Conservation (phyloP, 2,797 vertebrate genomes). For the Acanthopagrus latus region DNA sequence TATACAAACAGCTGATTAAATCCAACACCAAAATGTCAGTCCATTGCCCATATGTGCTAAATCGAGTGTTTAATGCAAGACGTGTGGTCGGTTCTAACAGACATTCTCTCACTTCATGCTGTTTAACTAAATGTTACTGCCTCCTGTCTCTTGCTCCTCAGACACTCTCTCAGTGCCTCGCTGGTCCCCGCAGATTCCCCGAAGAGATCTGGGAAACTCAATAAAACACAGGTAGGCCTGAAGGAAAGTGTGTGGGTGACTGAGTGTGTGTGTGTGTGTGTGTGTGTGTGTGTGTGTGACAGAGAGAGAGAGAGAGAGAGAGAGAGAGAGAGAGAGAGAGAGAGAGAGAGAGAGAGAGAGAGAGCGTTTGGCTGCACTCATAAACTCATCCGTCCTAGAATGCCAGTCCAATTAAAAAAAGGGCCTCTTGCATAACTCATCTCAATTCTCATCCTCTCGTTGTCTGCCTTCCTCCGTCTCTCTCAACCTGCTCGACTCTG, state of each 20-base stretch:
- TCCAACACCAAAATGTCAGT: conserved; percentile 31
- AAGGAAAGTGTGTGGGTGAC: conserved; percentile 27
- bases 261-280: conserved; percentile 19
- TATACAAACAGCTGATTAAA: conserved; percentile 36
- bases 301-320: background rate
- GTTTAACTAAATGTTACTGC: background rate
- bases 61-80: conserved; percentile 14
- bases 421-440: conserved; percentile 56
- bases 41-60: background rate
- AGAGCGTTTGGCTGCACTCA: background rate
- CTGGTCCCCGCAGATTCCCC: conserved; percentile 99
- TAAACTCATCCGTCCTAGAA: conserved; percentile 26
- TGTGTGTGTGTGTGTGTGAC: conserved; percentile 26
- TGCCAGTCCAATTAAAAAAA: conserved; percentile 73
- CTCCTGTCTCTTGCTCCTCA: conserved; percentile 64
- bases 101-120: conserved; percentile 16
- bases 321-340: no score
- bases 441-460: conserved; percentile 27
- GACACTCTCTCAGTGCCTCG: conserved; percentile 99
- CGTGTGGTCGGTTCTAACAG: conserved; percentile 17
- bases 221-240: conserved; percentile 97
- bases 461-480: conserved; percentile 26
- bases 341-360: no score
- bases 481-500: conserved; percentile 46
- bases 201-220: conserved; percentile 98